Percentiles rank a stretch among this genome's conserved stretches.
phyloP scores from a whole-genome alignment of 2,797 vertebrate genomes.

The Melanotaenia boesemani region DNA sequence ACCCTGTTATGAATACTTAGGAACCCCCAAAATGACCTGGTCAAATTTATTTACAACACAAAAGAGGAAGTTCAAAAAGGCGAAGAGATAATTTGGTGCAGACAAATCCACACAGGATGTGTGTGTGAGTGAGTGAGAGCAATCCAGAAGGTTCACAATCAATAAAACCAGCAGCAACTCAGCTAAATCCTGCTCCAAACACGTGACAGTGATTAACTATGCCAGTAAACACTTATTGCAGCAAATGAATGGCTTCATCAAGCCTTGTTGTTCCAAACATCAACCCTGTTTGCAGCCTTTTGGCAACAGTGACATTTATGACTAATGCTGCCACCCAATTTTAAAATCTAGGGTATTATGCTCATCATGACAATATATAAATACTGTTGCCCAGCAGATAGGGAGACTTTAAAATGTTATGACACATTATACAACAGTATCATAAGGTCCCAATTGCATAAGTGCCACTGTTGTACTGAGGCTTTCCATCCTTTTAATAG shows the following conservation, averaged over 20 bases:
- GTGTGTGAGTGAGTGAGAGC: not conserved
- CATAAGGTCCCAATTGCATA: slow-evolving; percentile 33
- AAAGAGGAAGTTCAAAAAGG: slow-evolving; percentile 7
- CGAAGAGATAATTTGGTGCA: not conserved
- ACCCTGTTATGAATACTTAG: too few species aligned
- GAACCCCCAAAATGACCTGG: not conserved
- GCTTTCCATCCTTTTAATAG: slow-evolving; percentile 59
- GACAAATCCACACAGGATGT: not conserved
- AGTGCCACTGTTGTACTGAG: slow-evolving; percentile 37
- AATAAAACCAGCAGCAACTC: slow-evolving; percentile 33
- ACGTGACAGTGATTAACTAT: slow-evolving; percentile 31
- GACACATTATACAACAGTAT: slow-evolving; percentile 17
- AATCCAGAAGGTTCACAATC: slow-evolving; percentile 18
- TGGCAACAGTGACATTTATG: slow-evolving; percentile 23
- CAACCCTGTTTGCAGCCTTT: not conserved
- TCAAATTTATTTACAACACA: not conserved
- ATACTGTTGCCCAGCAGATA: slow-evolving; percentile 15
- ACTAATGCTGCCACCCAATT: slow-evolving; percentile 8
- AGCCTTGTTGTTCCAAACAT: slow-evolving; percentile 22
- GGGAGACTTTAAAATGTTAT: slow-evolving; percentile 44
- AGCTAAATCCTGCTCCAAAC: slow-evolving; percentile 10
- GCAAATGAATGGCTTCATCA: slow-evolving; percentile 43
- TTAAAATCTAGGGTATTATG: slow-evolving; percentile 44
- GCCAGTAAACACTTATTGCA: slow-evolving; percentile 33
- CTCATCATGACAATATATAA: slow-evolving; percentile 47